Conservation (phyloP, 2,797 vertebrate species). For the Oophaga sylvatica region DNA sequence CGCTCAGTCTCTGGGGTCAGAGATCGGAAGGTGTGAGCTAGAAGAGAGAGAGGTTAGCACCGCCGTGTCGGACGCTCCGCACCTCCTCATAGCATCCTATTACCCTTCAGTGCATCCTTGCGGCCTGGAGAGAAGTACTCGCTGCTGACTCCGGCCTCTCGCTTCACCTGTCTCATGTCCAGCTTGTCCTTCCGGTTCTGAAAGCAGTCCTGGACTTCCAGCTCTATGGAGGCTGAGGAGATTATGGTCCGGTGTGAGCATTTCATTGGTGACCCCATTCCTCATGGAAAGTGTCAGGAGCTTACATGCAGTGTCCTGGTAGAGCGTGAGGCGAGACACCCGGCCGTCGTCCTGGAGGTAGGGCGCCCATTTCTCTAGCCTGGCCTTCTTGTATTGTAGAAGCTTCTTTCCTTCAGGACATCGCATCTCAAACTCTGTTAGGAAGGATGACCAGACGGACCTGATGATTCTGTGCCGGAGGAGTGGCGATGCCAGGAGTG, state of each 20-base stretch:
- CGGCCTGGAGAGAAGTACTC: conserved; percentile 80
- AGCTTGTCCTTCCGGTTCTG: conserved; percentile 80
- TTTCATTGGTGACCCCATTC: not conserved
- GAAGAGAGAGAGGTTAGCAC: not conserved
- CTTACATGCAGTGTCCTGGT: conserved; percentile 81
- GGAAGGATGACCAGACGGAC: not conserved
- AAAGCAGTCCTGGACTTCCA: conserved; percentile 81
- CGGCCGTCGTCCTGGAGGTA: conserved; percentile 79
- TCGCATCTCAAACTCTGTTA: conserved; percentile 80
- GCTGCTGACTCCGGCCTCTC: conserved; percentile 66
- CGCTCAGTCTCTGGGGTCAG: conserved; percentile 71
- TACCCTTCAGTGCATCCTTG: conserved; percentile 77
- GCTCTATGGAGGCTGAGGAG: conserved; percentile 73
- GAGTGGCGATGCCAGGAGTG: too few species aligned
- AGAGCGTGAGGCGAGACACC: conserved; percentile 78
- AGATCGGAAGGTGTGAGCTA: conserved; percentile 78
- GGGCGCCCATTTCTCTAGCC: conserved; percentile 81
- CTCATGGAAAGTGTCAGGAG: not conserved
- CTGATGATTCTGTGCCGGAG: not conserved
- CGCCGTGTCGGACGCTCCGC: not conserved
- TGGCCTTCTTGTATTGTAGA: conserved; percentile 78
- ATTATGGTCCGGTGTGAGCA: not conserved
- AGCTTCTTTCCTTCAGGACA: conserved; percentile 78
- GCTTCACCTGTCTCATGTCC: conserved; percentile 76
- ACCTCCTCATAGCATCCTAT: not conserved